These are phyloP conservation scores for Oopsacas minuta DNA, from an alignment of 37 sponge, comb jelly and placozoan species.

Conservation along the genomic window DNA sequence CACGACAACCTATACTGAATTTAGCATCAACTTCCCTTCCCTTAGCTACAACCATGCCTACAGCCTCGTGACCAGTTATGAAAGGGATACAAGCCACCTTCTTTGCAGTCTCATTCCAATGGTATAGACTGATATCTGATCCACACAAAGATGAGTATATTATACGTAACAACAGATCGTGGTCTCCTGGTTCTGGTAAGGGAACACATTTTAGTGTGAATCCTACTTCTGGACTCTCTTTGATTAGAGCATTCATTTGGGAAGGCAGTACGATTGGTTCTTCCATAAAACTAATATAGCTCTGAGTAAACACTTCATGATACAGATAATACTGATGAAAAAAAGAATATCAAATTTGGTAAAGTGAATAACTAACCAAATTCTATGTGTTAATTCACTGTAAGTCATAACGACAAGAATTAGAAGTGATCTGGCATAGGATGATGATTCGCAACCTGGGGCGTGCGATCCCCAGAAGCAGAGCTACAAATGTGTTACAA, in stretches of 20 bases:
- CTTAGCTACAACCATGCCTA: constrained; percentile 60
- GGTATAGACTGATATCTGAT: constrained; percentile 68
- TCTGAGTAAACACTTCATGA: no score
- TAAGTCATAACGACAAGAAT: no score
- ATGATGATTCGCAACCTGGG: no score
- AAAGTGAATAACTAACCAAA: no score
- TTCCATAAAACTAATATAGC: no score
- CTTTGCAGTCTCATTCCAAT: constrained; percentile 66
- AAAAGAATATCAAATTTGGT: no score
- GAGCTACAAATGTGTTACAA: no score
- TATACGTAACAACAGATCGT: constrained; percentile 65
- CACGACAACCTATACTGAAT: constrained; percentile 52
- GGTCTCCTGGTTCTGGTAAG: constrained; percentile 38
- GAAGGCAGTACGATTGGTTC: constrained; percentile 13
- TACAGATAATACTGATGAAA: no score
- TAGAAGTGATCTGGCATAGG: no score
- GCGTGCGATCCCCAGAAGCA: no score
- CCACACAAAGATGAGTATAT: constrained; percentile 66
- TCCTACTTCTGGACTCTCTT: constrained; percentile 31
- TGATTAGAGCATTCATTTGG: constrained; percentile 69
- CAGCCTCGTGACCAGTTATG: constrained; percentile 81
- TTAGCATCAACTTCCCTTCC: constrained; percentile 46
- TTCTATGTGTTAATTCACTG: no score
- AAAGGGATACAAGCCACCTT: constrained; percentile 59
- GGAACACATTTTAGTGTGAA: constrained; percentile 55